Base-by-base conservation (phyloP, 2,797 vertebrate genomes). In the Amblyraja radiata region DNA sequence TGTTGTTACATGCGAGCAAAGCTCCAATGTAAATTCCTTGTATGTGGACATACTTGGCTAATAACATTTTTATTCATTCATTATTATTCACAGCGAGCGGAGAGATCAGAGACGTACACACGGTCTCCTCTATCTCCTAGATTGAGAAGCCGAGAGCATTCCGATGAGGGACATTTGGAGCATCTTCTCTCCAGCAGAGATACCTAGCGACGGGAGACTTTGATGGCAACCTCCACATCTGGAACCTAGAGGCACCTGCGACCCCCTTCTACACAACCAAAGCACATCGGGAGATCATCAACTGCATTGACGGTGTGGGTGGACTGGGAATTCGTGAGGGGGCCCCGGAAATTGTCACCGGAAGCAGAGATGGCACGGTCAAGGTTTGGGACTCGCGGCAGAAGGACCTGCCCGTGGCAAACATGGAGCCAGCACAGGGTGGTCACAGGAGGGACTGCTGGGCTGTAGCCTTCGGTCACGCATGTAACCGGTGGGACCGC, bases 381-480 rank as follows among this genome's bases (percentile, higher is more conserved):
- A 93, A 91, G 68, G 93, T 93, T 18, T 93, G 93, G 93, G 93
- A 93, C 77, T 73, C 93, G 14, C 81, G 81, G 21, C 93, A 93
- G n/a, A 93, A 93, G 39, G 81, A 93, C 23, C 74, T 93, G 73
- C 81, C 93, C 36, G 93, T 93, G 28, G 93, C 93, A n/a, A 93
- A 93, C n/a, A 93, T 93, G 93, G 81, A 91, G 81, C 93, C 81
- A n/a, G 81, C 71, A 4, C n/a, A 32, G 28, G 93, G 93, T 21
- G 21, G 36, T 18, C 90, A 25, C 61, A 39, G 71, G 81, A 93
- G 93, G 21, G 93, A 93, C 71, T 93, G 93, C 61, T 93, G 81
- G 93, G 73, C 93, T 4, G 81, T 93, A 3, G 61, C 93, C 36
- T 93, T 93, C 28, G 93, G 93, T 10, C 61, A 93, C 8, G 61